Percentiles rank a stretch among this genome's conserved stretches.
Conservation (phyloP, 30 jellyfish, hydroid and myxozoan genomes). For the Hydractinia echinata region DNA sequence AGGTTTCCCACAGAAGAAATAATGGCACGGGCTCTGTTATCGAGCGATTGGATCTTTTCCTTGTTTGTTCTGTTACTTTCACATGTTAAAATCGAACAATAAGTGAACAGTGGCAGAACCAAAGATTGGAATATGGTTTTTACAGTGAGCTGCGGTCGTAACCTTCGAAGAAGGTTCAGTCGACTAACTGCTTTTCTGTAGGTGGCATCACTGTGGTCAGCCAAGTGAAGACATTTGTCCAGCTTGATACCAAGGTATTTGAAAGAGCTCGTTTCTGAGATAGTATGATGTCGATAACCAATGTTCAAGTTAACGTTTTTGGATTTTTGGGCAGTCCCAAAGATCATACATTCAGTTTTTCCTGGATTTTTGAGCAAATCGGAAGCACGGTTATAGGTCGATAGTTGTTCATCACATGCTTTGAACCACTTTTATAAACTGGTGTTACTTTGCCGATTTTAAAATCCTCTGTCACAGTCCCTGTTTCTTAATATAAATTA, state of each 20-base stretch:
- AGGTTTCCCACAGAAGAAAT: no score
- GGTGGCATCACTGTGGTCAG: background rate
- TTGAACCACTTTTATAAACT: no score
- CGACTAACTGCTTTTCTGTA: background rate
- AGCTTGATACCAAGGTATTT: background rate
- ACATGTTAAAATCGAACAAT: background rate
- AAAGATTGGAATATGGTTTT: background rate
- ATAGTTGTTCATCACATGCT: no score
- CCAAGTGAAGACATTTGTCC: background rate
- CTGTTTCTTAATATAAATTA: background rate
- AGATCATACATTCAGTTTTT: no score
- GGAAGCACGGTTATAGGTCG: no score
- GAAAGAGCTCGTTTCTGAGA: background rate
- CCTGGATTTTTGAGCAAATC: no score
- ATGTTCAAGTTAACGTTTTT: background rate
- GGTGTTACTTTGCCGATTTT: background rate
- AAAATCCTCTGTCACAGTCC: background rate
- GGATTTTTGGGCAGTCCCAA: no score
- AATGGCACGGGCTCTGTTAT: background rate
- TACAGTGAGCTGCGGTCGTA: background rate
- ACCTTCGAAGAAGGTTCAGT: background rate
- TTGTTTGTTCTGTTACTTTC: background rate
- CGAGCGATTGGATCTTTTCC: background rate
- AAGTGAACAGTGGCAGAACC: background rate
- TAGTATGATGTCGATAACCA: background rate